A percentile compares a stretch with the other conserved stretches of the same genome.
Evolutionary conservation across 37 sponge, comb jelly and placozoan genomes (phyloP).

Genomic region (Aphrocallistes beatrix): DNA sequence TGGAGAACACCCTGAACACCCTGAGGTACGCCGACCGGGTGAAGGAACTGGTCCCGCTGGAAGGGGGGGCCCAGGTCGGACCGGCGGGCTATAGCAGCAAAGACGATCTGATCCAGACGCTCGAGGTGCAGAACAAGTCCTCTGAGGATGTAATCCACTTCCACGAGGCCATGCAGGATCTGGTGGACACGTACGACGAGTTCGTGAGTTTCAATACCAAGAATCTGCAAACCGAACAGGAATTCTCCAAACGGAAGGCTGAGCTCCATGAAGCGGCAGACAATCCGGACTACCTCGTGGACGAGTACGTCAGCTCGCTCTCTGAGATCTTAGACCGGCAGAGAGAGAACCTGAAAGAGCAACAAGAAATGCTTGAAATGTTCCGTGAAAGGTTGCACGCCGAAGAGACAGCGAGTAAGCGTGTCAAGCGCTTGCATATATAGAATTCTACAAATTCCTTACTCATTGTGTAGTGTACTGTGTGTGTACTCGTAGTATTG

Average conservation of each 20-base stretch:
- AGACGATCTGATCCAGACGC: background rate
- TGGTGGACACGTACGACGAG: background rate
- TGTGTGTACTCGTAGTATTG: background rate
- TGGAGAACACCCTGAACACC: slow-evolving; percentile 93
- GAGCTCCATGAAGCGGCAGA: slow-evolving; percentile 39
- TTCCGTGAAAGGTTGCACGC: slow-evolving; percentile 36
- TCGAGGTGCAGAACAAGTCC: background rate
- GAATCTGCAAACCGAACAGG: background rate
- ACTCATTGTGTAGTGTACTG: too few relatives aligned
- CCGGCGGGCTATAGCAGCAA: background rate
- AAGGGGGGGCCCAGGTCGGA: background rate
- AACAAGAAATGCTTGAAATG: slow-evolving; percentile 40
- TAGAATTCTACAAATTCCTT: background rate
- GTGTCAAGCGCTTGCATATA: slow-evolving; percentile 29
- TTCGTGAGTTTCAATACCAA: background rate
- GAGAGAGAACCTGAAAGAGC: background rate
- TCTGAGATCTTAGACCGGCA: background rate
- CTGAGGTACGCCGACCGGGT: slow-evolving; percentile 97
- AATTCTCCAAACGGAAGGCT: slow-evolving; percentile 44
- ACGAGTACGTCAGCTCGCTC: background rate
- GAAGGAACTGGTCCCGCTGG: background rate
- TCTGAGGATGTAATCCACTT: background rate
- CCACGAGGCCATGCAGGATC: background rate
- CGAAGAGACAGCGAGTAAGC: slow-evolving; percentile 77
- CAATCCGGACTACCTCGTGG: slow-evolving; percentile 65